Base-by-base conservation (phyloP, 2,113 vertebrate species). In the Zapornia atra region DNA sequence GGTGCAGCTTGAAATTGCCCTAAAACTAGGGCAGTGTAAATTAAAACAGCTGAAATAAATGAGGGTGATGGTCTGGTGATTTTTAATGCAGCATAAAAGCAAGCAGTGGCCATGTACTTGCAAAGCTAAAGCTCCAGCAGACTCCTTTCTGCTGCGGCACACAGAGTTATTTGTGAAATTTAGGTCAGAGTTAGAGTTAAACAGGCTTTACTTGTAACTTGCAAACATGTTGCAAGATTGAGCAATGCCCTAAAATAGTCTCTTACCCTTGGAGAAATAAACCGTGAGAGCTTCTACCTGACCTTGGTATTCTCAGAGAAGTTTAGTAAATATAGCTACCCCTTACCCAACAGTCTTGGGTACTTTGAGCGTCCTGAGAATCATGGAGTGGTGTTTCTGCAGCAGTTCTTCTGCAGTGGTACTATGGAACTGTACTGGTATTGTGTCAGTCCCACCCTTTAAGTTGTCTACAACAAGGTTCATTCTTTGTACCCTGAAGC, bases 151-250 rank as follows among this genome's bases (percentile, higher is more conserved):
- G 40, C 60, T 90, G 20, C 64, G 53, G 68, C 33, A 24, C 0
- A 0, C 44, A 12, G 33, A 78, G 36, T 70, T 68, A 48, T 68
- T 57, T 63, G 78, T 1, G 28, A 78, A 94, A 94, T 94, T 65
- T 57, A 82, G 96, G 83, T 95, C 88, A 94, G 86, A 36, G 83
- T 76, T 94, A 80, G 81, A 87, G 54, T 79, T 79, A 63, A 86
- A 16, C 15, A 60, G 24, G 14, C 56, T 77, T 77, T 75, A 56
- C 76, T 91, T 82, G 51, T 81, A 78, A 60, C 75, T 93, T 82
- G n/a, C 33, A 91, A 6, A 38, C 13, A 5, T 25, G 20, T 17
- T 73, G 42, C 25, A 53, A 71, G 56, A 73, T 90, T 70, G 78
- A n/a, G 88, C 56, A 95, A 46, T 86, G 59, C 29, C 70, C 59